Conservation (phyloP, 2,113 vertebrate species). For the Rhizomys pruinosus region DNA sequence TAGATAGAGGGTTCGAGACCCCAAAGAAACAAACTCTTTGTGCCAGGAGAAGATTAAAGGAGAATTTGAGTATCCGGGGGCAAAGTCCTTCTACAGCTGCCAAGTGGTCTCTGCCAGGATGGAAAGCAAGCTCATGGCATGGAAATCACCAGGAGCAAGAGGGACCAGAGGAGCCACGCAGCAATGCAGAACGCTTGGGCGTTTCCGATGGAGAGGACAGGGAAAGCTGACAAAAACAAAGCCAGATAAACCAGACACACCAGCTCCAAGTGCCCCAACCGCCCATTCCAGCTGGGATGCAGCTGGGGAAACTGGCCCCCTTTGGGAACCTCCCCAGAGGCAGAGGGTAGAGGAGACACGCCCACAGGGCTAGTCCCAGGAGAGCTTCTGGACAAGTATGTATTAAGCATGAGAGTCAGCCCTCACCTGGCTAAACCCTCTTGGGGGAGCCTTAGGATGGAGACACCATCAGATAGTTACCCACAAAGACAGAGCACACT, state of each 20-base stretch:
- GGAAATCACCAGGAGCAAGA: background rate
- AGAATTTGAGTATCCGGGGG: background rate
- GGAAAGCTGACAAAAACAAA: constrained; percentile 68
- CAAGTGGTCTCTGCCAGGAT: background rate
- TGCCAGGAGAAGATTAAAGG: background rate
- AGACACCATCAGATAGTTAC: background rate
- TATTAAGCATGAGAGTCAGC: background rate
- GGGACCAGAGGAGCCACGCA: background rate
- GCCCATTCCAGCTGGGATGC: constrained; percentile 39
- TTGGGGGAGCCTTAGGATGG: background rate
- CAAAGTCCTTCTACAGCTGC: background rate
- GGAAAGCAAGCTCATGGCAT: background rate
- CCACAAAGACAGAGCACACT: background rate
- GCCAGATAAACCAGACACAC: constrained; percentile 75
- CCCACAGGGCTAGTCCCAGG: background rate
- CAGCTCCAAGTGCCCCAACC: constrained; percentile 51
- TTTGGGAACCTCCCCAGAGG: constrained; percentile 46
- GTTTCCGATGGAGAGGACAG: background rate
- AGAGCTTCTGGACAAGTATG: background rate
- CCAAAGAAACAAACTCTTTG: background rate
- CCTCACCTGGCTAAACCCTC: background rate
- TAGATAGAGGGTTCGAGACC: background rate
- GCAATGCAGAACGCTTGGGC: background rate
- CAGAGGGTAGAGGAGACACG: background rate
- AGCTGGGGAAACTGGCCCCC: constrained; percentile 12